These are phyloP conservation scores for Kradibia gibbosae DNA, from an alignment of 1,140 invertebrate genomes.

Conservation along the genomic window DNA sequence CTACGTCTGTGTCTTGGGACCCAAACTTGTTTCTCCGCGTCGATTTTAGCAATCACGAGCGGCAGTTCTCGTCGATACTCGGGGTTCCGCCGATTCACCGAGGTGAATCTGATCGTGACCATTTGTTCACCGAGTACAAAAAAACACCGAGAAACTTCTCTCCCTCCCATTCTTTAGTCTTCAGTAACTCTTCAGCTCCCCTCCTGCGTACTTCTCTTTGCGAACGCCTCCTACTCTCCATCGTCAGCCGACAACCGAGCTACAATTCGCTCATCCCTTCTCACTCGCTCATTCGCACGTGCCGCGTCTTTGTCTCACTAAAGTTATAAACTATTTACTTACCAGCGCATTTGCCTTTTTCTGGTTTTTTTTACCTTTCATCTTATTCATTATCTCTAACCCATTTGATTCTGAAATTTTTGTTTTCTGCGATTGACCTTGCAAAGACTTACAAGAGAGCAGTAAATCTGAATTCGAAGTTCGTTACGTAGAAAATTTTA, in stretches of 20 bases:
- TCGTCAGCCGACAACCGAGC: no score
- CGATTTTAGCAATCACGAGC: slow-evolving; percentile 12
- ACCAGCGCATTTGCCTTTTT: not conserved
- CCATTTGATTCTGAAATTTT: not conserved
- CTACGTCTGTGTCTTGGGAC: not conserved
- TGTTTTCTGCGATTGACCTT: slow-evolving; percentile 20
- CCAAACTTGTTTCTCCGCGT: slow-evolving; percentile 38
- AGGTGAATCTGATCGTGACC: slow-evolving; percentile 41
- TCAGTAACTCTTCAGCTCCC: no score
- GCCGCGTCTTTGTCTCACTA: slow-evolving; percentile 5
- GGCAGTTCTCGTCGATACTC: not conserved
- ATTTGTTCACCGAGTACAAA: not conserved
- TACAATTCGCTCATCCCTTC: not conserved
- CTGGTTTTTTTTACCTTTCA: not conserved
- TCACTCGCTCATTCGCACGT: not conserved
- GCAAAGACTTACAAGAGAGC: not conserved
- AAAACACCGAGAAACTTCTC: not conserved
- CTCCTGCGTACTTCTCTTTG: no score
- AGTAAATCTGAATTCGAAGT: not conserved
- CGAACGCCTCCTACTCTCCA: not conserved
- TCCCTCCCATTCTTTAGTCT: not conserved
- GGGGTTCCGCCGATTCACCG: slow-evolving; percentile 1
- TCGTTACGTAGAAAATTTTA: not conserved
- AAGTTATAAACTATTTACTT: slow-evolving; percentile 9
- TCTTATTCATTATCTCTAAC: not conserved